These are phyloP conservation scores for Bradypus variegatus DNA, from an alignment of 2,797 vertebrate genomes.

Conservation along the genomic window DNA sequence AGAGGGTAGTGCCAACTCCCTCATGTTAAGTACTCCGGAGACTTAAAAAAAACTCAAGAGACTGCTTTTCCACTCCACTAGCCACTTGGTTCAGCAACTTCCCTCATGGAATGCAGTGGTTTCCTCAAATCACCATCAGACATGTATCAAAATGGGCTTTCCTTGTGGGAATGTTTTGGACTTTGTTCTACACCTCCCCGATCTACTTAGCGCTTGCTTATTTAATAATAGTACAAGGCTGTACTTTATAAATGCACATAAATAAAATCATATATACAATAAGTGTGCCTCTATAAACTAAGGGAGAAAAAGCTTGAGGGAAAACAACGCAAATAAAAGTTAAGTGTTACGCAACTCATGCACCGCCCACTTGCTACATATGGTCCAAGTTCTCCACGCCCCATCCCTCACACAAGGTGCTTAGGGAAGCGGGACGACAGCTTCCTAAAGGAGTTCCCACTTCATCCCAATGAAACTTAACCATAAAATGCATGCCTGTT, in stretches of 20 bases:
- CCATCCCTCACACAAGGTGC: neutral
- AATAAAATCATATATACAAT: neutral
- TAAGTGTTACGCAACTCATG: neutral
- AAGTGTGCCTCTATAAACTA: neutral
- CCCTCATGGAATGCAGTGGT: slow-evolving; percentile 7
- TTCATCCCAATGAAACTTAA: neutral
- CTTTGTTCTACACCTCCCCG: neutral
- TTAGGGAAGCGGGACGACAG: neutral
- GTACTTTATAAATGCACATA: neutral
- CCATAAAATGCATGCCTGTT: neutral
- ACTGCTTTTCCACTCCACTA: neutral
- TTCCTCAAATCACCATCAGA: slow-evolving; percentile 9
- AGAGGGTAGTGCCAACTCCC: slow-evolving; percentile 35
- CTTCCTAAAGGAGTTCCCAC: neutral
- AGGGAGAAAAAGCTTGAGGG: neutral
- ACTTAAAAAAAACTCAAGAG: slow-evolving; percentile 9
- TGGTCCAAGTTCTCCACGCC: neutral
- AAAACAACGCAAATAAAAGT: neutral
- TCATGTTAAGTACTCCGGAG: neutral
- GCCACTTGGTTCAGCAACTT: slow-evolving; percentile 30
- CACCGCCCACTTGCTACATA: neutral
- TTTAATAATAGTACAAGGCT: neutral
- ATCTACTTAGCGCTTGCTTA: neutral
- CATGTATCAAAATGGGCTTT: fast-evolving
- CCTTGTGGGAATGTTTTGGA: neutral